Base-by-base conservation (phyloP, 2,888 invertebrate genomes). In the Rhodophaea formosa region DNA sequence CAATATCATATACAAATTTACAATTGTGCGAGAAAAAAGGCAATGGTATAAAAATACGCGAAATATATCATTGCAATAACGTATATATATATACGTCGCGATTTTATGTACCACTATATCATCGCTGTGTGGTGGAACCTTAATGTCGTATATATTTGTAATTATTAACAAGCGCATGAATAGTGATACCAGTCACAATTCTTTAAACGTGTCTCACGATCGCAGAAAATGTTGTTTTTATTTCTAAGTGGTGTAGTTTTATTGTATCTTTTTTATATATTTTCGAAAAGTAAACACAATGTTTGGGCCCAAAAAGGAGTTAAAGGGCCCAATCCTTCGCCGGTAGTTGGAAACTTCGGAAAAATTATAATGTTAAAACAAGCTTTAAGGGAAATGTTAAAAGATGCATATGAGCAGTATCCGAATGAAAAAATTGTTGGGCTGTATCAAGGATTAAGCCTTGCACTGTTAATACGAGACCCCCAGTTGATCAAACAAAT, bases 391-490 rank as follows among this genome's bases (percentile, higher is more conserved):
- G 30, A 12, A 14, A 30, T 49, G 30, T 49, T 29, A 8, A 30
- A 49, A 30, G 3, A 49, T 32, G 14, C 47, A 8, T 67, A 69
- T 46, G 45, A 59, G 8, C 53, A 65, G 51, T 76, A 63, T 56
- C 70, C 70, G n/a, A 58, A 68, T 29, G 77, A 81, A 59, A 72
- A 66, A 54, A 59, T 69, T n/a, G 74, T 79, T 5, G 79, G 79
- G 3, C 58, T 75, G 15, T 77, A 72, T 58, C 64, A 70, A 23
- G 74, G 69, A 10, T 68, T 67, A 32, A 64, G 59, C 8, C 71
- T 74, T 16, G 64, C 62, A 1, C 42, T 79, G 16, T 56, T 80
- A 0, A 47, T 80, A 0, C 61, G 72, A 58, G 79, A 79, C 47
- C 74, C 72, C 0, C 72, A 72, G 1, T 45, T 78, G 17, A 68